Conservation (phyloP, 2,888 invertebrate genomes). For the Megalurothrips usitatus region DNA sequence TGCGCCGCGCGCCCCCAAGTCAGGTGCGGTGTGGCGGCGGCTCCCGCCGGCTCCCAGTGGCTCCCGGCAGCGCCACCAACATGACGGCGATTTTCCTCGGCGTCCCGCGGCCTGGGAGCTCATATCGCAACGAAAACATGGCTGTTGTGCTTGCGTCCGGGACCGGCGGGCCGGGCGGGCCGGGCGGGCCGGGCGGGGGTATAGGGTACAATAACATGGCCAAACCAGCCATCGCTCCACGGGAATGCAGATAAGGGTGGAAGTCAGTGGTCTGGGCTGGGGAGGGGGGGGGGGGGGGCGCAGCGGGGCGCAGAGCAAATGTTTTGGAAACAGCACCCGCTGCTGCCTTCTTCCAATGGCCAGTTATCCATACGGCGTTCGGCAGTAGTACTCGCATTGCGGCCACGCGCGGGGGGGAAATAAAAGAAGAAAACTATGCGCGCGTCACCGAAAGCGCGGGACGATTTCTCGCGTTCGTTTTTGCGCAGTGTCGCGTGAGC, state of each 20-base stretch:
- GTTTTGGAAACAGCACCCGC: background rate
- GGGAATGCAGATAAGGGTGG: background rate
- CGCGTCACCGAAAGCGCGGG: background rate
- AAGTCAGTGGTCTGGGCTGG: no score
- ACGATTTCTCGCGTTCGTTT: no score
- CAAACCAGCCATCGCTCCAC: background rate
- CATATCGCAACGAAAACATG: slow-evolving; percentile 12
- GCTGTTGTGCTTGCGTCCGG: background rate
- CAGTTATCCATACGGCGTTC: no score
- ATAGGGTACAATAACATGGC: slow-evolving; percentile 1
- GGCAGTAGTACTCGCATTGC: background rate
- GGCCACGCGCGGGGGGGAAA: background rate
- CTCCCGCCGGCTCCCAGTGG: no score
- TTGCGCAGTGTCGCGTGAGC: no score
- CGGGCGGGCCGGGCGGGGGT: background rate
- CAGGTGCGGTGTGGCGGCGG: no score
- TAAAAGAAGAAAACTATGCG: no score
- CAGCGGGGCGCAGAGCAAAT: no score
- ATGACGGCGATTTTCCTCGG: no score
- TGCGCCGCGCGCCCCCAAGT: no score
- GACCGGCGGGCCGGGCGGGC: background rate
- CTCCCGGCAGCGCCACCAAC: no score
- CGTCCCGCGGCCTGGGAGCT: background rate
- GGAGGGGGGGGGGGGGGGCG: no score
- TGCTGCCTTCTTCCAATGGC: background rate